These are phyloP conservation scores for Sebastes cheni DNA, from an alignment of 2,797 vertebrate genomes.

Conservation along the genomic window DNA sequence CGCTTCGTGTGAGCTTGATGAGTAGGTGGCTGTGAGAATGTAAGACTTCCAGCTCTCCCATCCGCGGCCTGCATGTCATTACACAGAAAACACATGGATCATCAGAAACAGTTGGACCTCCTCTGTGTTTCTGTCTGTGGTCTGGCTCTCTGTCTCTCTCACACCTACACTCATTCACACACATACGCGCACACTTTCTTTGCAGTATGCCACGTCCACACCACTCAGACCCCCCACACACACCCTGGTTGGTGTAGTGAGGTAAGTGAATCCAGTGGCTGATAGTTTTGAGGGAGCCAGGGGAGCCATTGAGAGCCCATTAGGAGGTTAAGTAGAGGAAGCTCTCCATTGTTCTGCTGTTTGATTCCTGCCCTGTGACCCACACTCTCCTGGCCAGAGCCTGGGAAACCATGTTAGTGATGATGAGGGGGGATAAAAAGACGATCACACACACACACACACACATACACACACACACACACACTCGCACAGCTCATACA, in stretches of 20 bases:
- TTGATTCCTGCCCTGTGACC: conserved; percentile 80
- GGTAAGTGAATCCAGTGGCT: conserved; percentile 82
- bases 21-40: conserved; percentile 49
- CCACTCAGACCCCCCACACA: conserved; percentile 67
- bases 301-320: conserved; percentile 85
- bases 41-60: conserved; percentile 43
- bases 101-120: conserved; percentile 68
- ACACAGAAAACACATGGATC: conserved; percentile 54
- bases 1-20: not conserved
- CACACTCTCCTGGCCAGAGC: conserved; percentile 75
- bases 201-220: conserved; percentile 46
- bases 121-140: conserved; percentile 47
- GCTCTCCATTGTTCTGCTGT: conserved; percentile 82
- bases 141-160: conserved; percentile 49
- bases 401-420: conserved; percentile 82
- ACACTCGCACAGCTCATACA: conserved; percentile 1
- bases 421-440: conserved; percentile 74
- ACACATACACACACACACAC: conserved; percentile 26
- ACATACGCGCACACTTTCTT: conserved; percentile 23
- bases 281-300: conserved; percentile 79
- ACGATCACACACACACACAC: conserved; percentile 35
- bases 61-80: conserved; percentile 35
- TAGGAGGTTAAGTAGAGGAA: conserved; percentile 86
- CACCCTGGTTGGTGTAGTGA: conserved; percentile 50
- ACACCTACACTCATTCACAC: conserved; percentile 49